A percentile compares a stretch with the other conserved stretches of the same genome.
These are phyloP conservation scores for Aleiodes leptofemur DNA, from an alignment of 2,888 invertebrate species.

Conservation along the genomic window DNA sequence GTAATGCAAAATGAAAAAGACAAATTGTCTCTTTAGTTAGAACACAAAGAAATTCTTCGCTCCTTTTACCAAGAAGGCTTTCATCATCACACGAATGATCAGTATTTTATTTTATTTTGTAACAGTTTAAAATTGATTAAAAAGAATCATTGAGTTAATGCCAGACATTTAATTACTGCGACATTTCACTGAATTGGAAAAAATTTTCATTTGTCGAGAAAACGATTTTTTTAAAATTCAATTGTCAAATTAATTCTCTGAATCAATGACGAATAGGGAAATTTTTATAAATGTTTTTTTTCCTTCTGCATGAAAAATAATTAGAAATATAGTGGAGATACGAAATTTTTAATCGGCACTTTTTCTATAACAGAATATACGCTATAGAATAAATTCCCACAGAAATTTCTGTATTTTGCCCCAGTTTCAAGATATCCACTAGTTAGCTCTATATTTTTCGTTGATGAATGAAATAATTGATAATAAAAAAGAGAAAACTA, in stretches of 20 bases:
- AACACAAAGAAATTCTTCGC: constrained; percentile 67
- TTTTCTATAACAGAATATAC: no score
- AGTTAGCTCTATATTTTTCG: no score
- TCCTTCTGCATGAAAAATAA: neutral
- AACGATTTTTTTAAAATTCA: no score
- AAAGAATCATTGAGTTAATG: neutral
- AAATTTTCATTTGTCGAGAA: neutral
- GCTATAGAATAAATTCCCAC: no score
- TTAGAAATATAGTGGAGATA: no score
- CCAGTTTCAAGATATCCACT: no score
- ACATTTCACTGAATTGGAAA: neutral
- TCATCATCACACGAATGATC: constrained; percentile 49
- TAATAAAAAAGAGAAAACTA: neutral
- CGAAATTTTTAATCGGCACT: no score
- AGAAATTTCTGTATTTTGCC: no score
- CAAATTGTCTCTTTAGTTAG: constrained; percentile 67
- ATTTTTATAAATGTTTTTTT: neutral
- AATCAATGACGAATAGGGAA: no score
- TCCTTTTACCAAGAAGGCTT: constrained; percentile 46
- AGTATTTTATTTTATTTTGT: constrained; percentile 40
- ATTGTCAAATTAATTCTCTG: no score
- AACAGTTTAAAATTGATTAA: neutral
- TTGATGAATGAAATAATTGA: neutral
- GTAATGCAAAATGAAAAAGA: constrained; percentile 68
- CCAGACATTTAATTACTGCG: neutral